Evolutionary conservation across 2,113 vertebrate species (phyloP).

Genomic region (Saguinus imperator): DNA sequence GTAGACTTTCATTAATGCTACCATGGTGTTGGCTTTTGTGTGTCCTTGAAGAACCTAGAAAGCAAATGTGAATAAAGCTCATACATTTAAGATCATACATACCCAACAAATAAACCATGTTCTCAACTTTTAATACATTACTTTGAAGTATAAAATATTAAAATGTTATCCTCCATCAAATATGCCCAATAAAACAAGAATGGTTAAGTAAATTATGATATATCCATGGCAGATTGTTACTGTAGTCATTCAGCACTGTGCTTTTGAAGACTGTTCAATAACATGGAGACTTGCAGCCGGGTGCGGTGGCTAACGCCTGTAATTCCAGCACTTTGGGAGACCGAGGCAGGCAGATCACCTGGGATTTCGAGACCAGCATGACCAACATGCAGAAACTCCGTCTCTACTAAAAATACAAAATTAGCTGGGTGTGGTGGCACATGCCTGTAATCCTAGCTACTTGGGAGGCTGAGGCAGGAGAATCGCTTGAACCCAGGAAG

Average conservation of each 20-base stretch:
- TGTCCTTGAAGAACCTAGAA: constrained; percentile 92
- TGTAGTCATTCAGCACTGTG: background rate
- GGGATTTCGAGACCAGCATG: no score
- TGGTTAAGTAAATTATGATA: background rate
- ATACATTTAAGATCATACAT: background rate
- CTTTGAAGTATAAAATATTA: constrained; percentile 17
- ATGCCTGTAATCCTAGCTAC: no score
- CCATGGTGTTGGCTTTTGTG: constrained; percentile 86
- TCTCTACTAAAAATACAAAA: no score
- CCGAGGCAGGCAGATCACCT: no score
- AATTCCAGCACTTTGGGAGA: no score
- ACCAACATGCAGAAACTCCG: no score
- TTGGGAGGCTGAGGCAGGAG: no score
- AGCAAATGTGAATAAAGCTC: constrained; percentile 58
- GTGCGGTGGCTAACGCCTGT: no score
- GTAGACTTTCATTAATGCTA: constrained; percentile 91
- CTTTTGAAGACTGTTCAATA: background rate
- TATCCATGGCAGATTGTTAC: background rate
- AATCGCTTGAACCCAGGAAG: no score
- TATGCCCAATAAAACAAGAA: background rate
- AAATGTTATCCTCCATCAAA: background rate
- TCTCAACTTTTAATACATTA: background rate
- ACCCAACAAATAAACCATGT: background rate
- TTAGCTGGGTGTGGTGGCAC: no score
- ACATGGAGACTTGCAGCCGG: background rate